Evolutionary conservation across 1,140 invertebrate genomes (phyloP).

Genomic region (Dinoponera quadriceps): DNA sequence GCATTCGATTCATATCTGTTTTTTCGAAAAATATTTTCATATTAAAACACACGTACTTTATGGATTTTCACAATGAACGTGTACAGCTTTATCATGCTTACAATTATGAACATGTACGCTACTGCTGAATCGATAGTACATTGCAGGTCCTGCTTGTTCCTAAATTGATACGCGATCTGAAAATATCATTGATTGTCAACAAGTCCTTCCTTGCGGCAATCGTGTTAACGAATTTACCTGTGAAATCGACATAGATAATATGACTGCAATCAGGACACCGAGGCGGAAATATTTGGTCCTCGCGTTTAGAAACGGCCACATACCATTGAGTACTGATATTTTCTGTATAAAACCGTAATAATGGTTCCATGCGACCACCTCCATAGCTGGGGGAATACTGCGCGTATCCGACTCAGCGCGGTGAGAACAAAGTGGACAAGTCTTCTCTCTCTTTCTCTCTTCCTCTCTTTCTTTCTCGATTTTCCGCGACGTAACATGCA

Average conservation of each 20-base stretch:
- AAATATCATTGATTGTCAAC: background rate
- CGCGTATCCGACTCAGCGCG: background rate
- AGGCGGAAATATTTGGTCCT: constrained; percentile 3
- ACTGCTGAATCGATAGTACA: constrained; percentile 1
- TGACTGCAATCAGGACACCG: background rate
- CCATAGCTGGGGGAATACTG: background rate
- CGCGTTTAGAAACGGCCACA: constrained; percentile 41
- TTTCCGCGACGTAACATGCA: too few relatives aligned
- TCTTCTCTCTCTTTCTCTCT: too few relatives aligned
- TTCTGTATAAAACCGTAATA: constrained; percentile 12
- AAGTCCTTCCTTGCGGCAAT: background rate
- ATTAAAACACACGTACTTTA: background rate
- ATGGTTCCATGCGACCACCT: background rate
- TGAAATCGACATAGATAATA: background rate
- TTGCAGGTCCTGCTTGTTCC: background rate
- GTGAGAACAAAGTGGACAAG: too few relatives aligned
- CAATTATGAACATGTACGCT: background rate
- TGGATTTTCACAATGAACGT: constrained; percentile 1
- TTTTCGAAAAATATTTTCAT: too few relatives aligned
- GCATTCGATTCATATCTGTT: too few relatives aligned
- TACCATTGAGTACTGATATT: constrained; percentile 12
- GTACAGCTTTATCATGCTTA: background rate
- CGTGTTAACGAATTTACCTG: constrained; percentile 7
- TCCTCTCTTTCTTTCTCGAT: too few relatives aligned
- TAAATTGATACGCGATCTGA: constrained; percentile 20